phyloP scores from a whole-genome alignment of 2,888 invertebrate genomes.

The Geotrupes spiniger region DNA sequence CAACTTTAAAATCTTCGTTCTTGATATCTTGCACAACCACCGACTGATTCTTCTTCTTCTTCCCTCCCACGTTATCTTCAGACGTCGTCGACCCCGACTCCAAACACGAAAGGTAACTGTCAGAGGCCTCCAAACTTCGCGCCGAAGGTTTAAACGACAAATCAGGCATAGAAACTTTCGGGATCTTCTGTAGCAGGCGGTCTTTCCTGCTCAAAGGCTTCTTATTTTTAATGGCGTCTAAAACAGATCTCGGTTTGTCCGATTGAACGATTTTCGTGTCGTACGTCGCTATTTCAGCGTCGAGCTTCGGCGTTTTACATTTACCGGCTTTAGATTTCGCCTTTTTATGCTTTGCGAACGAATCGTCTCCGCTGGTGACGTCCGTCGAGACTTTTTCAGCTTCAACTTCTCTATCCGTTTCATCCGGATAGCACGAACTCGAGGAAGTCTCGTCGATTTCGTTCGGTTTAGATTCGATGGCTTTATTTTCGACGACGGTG shows the following conservation, averaged over 20 bases:
- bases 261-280: slow-evolving; percentile 14
- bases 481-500: no score
- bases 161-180: slow-evolving; percentile 14
- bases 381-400: slow-evolving; percentile 8
- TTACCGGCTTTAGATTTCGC: background rate
- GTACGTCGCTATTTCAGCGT: background rate
- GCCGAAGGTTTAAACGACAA: slow-evolving; percentile 13
- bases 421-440: background rate
- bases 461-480: background rate
- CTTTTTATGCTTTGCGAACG: background rate
- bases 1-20: background rate
- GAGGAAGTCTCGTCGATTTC: background rate
- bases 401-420: background rate
- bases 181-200: slow-evolving; percentile 9
- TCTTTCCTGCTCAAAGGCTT: slow-evolving; percentile 13
- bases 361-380: slow-evolving; percentile 7
- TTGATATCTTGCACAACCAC: background rate
- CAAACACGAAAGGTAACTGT: slow-evolving; percentile 7
- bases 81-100: background rate
- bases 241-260: no score
- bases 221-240: no score
- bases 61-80: background rate
- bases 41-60: background rate
- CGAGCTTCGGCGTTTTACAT: background rate
- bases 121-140: background rate